Conservation (phyloP, 1,140 invertebrate species). For the Magallana ariakensis region DNA sequence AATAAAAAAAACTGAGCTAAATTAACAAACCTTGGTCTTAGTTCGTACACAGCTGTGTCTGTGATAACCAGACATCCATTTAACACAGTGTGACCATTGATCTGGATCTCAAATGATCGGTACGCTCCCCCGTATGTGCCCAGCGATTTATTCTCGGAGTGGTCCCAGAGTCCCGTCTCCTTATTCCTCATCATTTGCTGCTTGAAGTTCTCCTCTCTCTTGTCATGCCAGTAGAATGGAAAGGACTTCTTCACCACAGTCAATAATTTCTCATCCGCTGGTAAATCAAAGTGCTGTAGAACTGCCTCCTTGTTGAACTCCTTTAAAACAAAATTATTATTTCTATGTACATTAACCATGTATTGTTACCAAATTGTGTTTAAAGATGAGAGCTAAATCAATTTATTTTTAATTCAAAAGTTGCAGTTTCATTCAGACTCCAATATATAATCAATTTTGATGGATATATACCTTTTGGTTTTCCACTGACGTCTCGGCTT, state of each 20-base stretch:
- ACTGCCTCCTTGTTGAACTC: constrained; percentile 75
- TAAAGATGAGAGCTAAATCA: no score
- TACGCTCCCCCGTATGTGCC: constrained; percentile 30
- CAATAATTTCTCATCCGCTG: constrained; percentile 73
- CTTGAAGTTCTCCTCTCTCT: constrained; percentile 66
- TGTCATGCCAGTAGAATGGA: constrained; percentile 77
- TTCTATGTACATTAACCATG: no score
- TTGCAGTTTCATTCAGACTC: no score
- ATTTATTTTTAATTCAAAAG: no score
- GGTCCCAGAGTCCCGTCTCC: constrained; percentile 9
- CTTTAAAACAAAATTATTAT: constrained; percentile 59
- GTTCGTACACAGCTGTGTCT: constrained; percentile 85
- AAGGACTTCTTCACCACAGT: constrained; percentile 72
- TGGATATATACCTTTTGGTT: constrained; percentile 80
- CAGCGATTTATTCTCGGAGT: constrained; percentile 34
- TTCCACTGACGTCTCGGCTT: constrained; percentile 83
- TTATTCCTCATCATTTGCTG: constrained; percentile 39
- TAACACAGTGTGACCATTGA: constrained; percentile 72
- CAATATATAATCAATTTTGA: not conserved
- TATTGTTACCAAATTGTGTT: no score
- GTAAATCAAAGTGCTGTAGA: constrained; percentile 77
- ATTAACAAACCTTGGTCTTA: constrained; percentile 83
- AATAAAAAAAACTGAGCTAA: not conserved
- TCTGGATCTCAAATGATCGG: constrained; percentile 60
- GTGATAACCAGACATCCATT: constrained; percentile 87